Base-by-base conservation (phyloP, 2,888 invertebrate species). In the Congeria kusceri region DNA sequence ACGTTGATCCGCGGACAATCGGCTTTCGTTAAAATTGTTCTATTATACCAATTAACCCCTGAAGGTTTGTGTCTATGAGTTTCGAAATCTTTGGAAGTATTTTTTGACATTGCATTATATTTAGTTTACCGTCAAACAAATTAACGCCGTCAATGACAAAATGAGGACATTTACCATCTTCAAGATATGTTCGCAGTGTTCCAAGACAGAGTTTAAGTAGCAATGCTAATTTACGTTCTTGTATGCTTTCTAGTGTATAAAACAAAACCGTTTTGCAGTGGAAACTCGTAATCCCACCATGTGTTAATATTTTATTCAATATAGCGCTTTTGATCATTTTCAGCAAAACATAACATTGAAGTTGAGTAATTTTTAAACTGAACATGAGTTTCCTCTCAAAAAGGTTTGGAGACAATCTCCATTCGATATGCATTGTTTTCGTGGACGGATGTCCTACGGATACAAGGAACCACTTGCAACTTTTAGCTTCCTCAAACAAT, bases 71-170 rank as follows among this genome's bases (percentile, higher is more conserved):
- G 9, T 32, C 32, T 32, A 32, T 32, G 32, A 32, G 32, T 32
- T 7, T 9, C 32, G 32, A 7, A 4, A 32, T 9, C 32, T 32
- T 32, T 4, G 4, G 4, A 53, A 7, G 53, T 20, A 53, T 5
- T 23, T 7, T n/a, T 4, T 53, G n/a, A 20, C n/a, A 5, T 53
- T 53, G 20, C 5, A 13, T 5, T 5, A 3, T 20, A 23, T n/a
- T 20, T 23, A 53, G 53, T 53, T 53, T 53, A 20, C 53, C 53
- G 53, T n/a, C 23, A 53, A 53, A 53, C 53, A 53, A 13, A 53
- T 53, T 53, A n/a, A 53, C 53, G 13, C 53, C 5, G 23, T 23
- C 53, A 53, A 53, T 53, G n/a, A 23, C 13, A 23, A 7, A 53
- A 53, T 53, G 53, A 53, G 53, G 53, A 13, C 53, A 53, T 20